These are phyloP conservation scores for Solea senegalensis DNA, from an alignment of 2,113 vertebrate species.

Conservation along the genomic window DNA sequence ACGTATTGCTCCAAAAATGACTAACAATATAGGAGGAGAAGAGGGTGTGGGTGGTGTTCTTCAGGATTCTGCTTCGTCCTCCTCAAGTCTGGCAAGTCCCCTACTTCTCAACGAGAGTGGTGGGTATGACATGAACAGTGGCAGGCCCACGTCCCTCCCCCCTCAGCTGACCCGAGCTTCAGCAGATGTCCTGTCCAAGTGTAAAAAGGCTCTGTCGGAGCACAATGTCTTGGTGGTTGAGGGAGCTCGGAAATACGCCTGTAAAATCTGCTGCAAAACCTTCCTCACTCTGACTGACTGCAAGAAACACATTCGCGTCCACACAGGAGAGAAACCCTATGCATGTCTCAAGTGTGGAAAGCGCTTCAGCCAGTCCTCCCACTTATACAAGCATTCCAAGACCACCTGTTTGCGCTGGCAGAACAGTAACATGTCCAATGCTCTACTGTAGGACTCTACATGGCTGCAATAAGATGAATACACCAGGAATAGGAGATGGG, in stretches of 20 bases:
- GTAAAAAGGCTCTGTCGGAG: conserved; percentile 97
- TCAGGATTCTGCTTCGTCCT: conserved; percentile 82
- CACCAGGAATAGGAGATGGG: background rate
- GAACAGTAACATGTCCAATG: conserved; percentile 91
- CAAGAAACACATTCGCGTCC: conserved; percentile 98
- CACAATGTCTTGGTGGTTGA: conserved; percentile 97
- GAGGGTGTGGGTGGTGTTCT: conserved; percentile 83
- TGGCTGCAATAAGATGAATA: background rate
- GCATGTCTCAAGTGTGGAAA: conserved; percentile 98
- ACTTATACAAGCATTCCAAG: conserved; percentile 98
- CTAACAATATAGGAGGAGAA: conserved; percentile 76
- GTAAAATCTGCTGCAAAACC: conserved; percentile 98
- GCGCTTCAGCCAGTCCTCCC: conserved; percentile 96
- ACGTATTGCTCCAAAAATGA: conserved; percentile 93
- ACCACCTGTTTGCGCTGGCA: conserved; percentile 98
- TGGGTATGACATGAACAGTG: conserved; percentile 76
- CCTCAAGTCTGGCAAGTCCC: conserved; percentile 73
- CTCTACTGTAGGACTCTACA: conserved; percentile 80
- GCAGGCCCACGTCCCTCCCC: conserved; percentile 75
- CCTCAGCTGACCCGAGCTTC: conserved; percentile 94
- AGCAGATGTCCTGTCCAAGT: conserved; percentile 95
- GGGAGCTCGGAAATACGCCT: conserved; percentile 95
- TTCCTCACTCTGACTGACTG: conserved; percentile 97
- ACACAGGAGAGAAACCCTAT: conserved; percentile 96
- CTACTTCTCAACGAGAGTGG: conserved; percentile 84